Percentiles rank a stretch among this genome's conserved stretches.
Conservation (phyloP, 2,888 invertebrate species). For the Polyommatus iphigenia region DNA sequence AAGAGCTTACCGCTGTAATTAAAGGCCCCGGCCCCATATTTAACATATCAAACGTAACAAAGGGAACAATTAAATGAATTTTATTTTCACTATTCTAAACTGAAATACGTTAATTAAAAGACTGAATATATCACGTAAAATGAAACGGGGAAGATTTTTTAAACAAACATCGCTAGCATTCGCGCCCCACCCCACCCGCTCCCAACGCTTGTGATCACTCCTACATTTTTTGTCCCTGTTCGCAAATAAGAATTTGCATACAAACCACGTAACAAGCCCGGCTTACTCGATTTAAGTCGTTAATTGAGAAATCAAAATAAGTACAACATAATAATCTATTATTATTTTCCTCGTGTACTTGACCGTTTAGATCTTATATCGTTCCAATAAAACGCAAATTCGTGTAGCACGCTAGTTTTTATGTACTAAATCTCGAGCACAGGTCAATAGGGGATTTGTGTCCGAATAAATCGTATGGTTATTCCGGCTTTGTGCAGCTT, state of each 20-base stretch:
- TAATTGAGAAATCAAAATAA: slow-evolving; percentile 23
- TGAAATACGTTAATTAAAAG: slow-evolving; percentile 18
- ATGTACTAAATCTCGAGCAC: slow-evolving; percentile 1
- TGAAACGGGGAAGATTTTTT: slow-evolving; percentile 24
- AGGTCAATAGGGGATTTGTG: slow-evolving; percentile 17
- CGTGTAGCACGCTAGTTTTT: neutral
- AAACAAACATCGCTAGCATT: slow-evolving; percentile 33
- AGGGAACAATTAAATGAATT: slow-evolving; percentile 9
- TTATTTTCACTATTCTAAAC: neutral
- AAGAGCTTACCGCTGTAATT: neutral
- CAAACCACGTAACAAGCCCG: slow-evolving; percentile 43
- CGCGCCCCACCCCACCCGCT: slow-evolving; percentile 30
- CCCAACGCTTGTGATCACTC: slow-evolving; percentile 36
- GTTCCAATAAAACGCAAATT: neutral
- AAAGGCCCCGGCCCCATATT: neutral
- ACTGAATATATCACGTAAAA: slow-evolving; percentile 25
- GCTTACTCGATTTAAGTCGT: slow-evolving; percentile 30
- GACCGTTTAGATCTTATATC: neutral
- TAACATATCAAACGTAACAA: neutral
- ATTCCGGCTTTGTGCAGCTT: neutral
- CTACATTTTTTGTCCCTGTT: slow-evolving; percentile 43
- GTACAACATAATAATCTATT: neutral
- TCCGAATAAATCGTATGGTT: slow-evolving; percentile 16
- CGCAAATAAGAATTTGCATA: slow-evolving; percentile 56
- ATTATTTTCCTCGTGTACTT: neutral